Conservation (phyloP, 2,888 invertebrate genomes). For the Hirtodrosophila confusa region DNA sequence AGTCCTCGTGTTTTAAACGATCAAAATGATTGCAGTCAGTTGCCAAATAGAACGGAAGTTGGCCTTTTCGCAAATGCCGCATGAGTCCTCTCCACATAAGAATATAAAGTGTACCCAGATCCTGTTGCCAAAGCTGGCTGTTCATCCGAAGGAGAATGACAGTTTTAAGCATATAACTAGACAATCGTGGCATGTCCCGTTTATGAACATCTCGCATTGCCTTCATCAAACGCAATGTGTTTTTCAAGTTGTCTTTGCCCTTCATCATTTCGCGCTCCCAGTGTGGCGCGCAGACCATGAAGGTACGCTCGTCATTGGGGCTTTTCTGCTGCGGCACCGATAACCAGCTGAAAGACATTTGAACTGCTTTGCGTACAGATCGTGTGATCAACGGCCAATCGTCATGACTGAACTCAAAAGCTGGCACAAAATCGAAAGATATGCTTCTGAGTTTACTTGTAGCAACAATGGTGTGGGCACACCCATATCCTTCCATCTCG, state of each 20-base stretch:
- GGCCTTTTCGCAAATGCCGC: background rate
- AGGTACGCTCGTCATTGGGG: constrained; percentile 17
- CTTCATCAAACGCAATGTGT: constrained; percentile 45
- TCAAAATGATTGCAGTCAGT: constrained; percentile 28
- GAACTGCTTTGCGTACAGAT: background rate
- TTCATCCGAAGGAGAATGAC: constrained; percentile 25
- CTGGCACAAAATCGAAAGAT: constrained; percentile 40
- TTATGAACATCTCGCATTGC: constrained; percentile 28
- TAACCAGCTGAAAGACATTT: constrained; percentile 9
- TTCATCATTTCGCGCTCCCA: constrained; percentile 48
- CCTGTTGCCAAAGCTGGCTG: constrained; percentile 18
- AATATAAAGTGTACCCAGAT: constrained; percentile 9
- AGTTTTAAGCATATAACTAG: constrained; percentile 45
- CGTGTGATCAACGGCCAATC: constrained; percentile 14
- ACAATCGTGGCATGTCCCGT: constrained; percentile 12
- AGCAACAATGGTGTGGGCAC: constrained; percentile 39
- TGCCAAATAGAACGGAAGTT: constrained; percentile 31
- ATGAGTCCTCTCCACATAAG: constrained; percentile 33
- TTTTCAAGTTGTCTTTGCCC: constrained; percentile 30
- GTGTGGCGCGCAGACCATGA: constrained; percentile 44
- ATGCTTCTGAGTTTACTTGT: background rate
- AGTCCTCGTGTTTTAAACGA: background rate
- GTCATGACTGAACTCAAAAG: constrained; percentile 7
- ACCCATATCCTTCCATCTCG: constrained; percentile 27
- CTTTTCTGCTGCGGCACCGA: constrained; percentile 35